phyloP scores from a whole-genome alignment of 30 jellyfish, hydroid and myxozoan genomes.

The Nemopilema nomurai region DNA sequence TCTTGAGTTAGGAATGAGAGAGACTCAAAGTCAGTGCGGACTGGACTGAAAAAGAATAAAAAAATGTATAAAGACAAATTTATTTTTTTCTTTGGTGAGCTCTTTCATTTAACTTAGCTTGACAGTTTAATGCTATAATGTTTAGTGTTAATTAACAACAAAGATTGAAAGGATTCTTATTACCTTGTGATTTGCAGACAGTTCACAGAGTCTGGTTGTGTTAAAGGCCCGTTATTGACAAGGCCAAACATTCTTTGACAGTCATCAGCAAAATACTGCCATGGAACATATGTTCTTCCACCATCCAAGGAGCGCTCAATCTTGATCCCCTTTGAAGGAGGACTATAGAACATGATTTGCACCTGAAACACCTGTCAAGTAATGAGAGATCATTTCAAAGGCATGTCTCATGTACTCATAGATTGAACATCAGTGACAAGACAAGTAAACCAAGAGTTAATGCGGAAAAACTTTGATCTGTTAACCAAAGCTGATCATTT shows the following conservation, averaged over 20 bases:
- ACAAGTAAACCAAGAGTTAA: no score
- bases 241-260: slow-evolving; percentile 69
- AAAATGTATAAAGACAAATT: no score
- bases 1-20: slow-evolving; percentile 82
- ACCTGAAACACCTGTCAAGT: slow-evolving; percentile 89
- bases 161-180: neutral
- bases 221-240: slow-evolving; percentile 81
- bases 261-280: slow-evolving; percentile 96
- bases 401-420: neutral
- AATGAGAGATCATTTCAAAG: no score
- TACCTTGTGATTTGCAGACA: slow-evolving; percentile 89
- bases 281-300: slow-evolving; percentile 83
- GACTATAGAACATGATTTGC: slow-evolving; percentile 90
- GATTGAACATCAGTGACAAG: no score
- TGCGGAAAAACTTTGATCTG: no score
- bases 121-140: no score
- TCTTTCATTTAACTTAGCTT: no score
- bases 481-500: no score
- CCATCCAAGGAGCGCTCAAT: slow-evolving; percentile 90
- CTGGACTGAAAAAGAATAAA: slow-evolving; percentile 85
- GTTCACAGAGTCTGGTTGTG: slow-evolving; percentile 90
- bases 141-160: no score
- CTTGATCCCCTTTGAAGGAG: slow-evolving; percentile 90
- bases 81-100: no score
- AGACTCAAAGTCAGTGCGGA: slow-evolving; percentile 77